These are phyloP conservation scores for Caretta caretta DNA, from an alignment of 2,113 vertebrate species.

Conservation along the genomic window DNA sequence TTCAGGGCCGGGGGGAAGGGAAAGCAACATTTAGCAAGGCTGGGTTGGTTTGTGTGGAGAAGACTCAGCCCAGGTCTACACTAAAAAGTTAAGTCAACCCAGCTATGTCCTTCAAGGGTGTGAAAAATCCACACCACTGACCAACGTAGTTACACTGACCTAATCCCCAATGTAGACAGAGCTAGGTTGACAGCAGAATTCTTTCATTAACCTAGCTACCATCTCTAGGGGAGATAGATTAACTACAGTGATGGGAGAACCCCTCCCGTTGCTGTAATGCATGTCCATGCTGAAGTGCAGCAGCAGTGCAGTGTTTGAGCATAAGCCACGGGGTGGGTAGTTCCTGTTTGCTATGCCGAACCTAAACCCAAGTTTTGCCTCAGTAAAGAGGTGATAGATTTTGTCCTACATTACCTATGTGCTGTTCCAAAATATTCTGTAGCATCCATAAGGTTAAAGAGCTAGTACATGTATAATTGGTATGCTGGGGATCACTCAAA, in stretches of 20 bases:
- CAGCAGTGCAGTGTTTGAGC: neutral
- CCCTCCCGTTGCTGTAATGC: neutral
- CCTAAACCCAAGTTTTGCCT: neutral
- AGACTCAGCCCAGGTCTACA: neutral
- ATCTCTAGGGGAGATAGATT: neutral
- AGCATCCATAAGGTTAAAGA: neutral
- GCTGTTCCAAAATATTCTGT: accelerated
- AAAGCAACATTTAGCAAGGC: neutral
- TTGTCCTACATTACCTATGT: neutral
- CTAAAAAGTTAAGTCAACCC: neutral
- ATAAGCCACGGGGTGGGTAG: neutral
- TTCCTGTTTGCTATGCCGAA: neutral
- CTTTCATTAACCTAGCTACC: neutral
- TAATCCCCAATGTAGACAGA: neutral
- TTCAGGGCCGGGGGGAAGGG: neutral
- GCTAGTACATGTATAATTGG: neutral
- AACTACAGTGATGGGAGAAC: neutral
- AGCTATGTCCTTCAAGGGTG: neutral
- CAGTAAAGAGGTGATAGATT: neutral
- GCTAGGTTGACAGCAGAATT: neutral
- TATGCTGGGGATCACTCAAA: neutral
- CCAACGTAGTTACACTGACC: neutral
- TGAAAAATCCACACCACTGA: neutral
- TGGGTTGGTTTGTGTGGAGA: neutral
- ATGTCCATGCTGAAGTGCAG: neutral